Percentiles rank a stretch among this genome's conserved stretches.
Evolutionary conservation across 2,888 invertebrate genomes (phyloP).

Genomic region (Frankliniella fusca): DNA sequence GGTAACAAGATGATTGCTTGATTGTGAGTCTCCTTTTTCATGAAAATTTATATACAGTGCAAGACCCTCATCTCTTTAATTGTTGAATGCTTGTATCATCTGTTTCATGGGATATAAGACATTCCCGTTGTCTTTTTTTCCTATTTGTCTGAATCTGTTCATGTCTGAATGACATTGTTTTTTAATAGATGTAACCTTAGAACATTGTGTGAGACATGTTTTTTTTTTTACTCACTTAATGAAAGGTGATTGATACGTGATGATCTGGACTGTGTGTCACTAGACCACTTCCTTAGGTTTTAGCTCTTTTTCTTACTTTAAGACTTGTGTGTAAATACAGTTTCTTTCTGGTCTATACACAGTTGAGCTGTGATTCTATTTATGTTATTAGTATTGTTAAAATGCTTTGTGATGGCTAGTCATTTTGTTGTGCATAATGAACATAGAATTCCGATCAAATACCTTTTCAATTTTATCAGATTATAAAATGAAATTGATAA

Average conservation of each 20-base stretch:
- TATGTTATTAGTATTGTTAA: not conserved
- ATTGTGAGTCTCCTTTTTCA: no score
- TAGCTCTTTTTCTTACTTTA: not conserved
- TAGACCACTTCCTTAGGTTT: not conserved
- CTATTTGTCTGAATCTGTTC: no score
- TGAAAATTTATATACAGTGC: no score
- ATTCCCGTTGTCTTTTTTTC: no score
- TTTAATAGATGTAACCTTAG: no score
- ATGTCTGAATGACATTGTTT: no score
- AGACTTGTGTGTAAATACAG: not conserved
- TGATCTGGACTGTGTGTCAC: not conserved
- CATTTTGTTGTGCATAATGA: not conserved
- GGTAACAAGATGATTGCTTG: no score
- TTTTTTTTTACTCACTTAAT: not conserved
- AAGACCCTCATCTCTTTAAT: no score
- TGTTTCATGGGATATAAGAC: no score
- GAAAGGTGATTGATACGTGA: not conserved
- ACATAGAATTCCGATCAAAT: not conserved
- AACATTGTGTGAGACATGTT: no score
- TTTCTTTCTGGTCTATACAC: not conserved
- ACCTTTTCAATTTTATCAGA: no score
- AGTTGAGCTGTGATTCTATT: constrained; percentile 25
- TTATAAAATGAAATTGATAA: not conserved
- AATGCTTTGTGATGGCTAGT: not conserved
- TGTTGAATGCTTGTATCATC: no score